These are phyloP conservation scores for Andrena camellia DNA, from an alignment of 2,888 invertebrate species.

Conservation along the genomic window DNA sequence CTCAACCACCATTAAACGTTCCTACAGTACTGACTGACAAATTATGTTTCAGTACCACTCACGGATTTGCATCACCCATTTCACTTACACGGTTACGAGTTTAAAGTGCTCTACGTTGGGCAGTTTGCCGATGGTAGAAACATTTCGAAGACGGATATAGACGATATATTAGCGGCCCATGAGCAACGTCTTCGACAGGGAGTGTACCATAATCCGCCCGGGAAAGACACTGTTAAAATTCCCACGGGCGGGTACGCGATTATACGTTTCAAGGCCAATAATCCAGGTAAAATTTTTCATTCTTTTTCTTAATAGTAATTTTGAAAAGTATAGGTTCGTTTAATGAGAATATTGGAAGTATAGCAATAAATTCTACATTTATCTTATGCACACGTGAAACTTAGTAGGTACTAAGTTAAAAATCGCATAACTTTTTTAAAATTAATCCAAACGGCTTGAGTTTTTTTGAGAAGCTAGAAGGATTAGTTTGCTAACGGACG, in stretches of 20 bases:
- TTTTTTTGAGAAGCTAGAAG: too few species aligned
- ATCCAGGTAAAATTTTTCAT: slow-evolving; percentile 82
- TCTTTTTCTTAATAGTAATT: background rate
- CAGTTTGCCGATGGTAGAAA: slow-evolving; percentile 50
- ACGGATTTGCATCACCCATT: slow-evolving; percentile 81
- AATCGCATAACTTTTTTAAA: too few species aligned
- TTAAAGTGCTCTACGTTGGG: slow-evolving; percentile 82
- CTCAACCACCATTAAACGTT: background rate
- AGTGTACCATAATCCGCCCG: slow-evolving; percentile 80
- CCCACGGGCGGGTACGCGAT: slow-evolving; percentile 85
- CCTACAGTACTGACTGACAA: background rate
- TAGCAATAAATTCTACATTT: background rate
- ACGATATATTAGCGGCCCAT: slow-evolving; percentile 73
- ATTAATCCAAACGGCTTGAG: too few species aligned
- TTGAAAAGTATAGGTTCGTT: background rate
- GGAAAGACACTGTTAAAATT: slow-evolving; percentile 85
- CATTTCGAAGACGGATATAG: slow-evolving; percentile 51
- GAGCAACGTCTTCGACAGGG: slow-evolving; percentile 81
- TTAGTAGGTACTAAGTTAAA: too few species aligned
- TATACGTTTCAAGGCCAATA: slow-evolving; percentile 85
- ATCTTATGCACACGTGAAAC: background rate
- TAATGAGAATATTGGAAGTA: background rate
- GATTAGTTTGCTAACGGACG: too few species aligned
- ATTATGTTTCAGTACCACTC: slow-evolving; percentile 62
- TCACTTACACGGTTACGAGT: slow-evolving; percentile 84